Evolutionary conservation across 1,140 invertebrate genomes (phyloP), one percentile per base, ranked within the genome.

Genomic region (Physella acuta): DNA sequence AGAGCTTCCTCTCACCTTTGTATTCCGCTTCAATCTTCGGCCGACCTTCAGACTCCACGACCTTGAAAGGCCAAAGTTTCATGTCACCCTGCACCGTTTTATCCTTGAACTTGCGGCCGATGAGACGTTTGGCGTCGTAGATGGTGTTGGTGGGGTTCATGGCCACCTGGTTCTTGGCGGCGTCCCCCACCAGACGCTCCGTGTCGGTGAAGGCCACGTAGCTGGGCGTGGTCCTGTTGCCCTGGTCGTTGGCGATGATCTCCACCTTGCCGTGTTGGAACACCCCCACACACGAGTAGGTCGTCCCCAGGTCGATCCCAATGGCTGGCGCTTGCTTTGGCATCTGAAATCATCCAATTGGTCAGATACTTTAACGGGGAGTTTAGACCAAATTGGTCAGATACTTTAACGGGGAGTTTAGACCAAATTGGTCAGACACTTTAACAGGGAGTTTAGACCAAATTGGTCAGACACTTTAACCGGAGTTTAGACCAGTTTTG

Each of bases 121-220:
- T 97, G 73, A 98, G 88, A 85, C 94, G 90, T 87, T 88, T 89
- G 17, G 88, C 88, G 71, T 88, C 87, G 85, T 97, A 98, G 84
- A 98, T 92, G 70, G 95, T 97, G 88, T 98, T 97, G 80, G 91
- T 91, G 66, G 94, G 93, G 84, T 98, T 97, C 91, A 95, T 94
- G 56, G 87, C 86, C 30, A 85, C 83, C 75, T 88, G 86, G 74
- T 87, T 91, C 81, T 91, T 88, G 33, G 87, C 52, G 16, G 52
- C 52, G 26, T 55, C 52, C 24, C 52, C 52, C 4, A 55, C 52
- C 24, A 55, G 24, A 34, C 94, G 85, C 81, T 96, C 94, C 0
- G 91, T 90, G 58, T 95, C 93, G 1, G 90, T 94, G 84, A 97
- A 97, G 3, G 93, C 94, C 17, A 97, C 94, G 82, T 94, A 95